A percentile compares a stretch with the other conserved stretches of the same genome.
These are phyloP conservation scores for Xylota segnis DNA, from an alignment of 2,888 invertebrate genomes.

Conservation along the genomic window DNA sequence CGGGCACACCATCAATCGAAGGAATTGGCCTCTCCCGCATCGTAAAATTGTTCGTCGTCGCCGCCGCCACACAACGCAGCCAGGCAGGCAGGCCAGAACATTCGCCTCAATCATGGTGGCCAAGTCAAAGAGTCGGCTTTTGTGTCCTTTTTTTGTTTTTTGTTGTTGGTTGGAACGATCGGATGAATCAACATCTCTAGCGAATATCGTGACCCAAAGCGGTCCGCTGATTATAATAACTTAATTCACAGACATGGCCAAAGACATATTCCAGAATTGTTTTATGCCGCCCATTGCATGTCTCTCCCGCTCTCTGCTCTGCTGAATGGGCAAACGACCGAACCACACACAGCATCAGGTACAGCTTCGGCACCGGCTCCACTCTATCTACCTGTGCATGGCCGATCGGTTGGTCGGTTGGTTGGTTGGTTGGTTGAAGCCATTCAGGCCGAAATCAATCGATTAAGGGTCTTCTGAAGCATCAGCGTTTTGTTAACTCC, in stretches of 20 bases:
- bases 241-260: constrained; percentile 75
- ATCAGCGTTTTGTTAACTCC: constrained; percentile 74
- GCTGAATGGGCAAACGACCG: constrained; percentile 23
- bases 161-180: constrained; percentile 41
- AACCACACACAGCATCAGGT: constrained; percentile 35
- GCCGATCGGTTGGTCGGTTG: not conserved
- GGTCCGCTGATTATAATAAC: constrained; percentile 75
- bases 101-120: constrained; percentile 68
- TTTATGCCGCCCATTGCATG: constrained; percentile 65
- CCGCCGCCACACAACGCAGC: not conserved
- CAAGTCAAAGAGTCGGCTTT: constrained; percentile 49
- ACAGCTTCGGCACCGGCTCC: constrained; percentile 39
- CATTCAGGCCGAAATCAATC: constrained; percentile 74
- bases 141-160: constrained; percentile 53
- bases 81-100: constrained; percentile 29
- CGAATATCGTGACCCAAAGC: constrained; percentile 76
- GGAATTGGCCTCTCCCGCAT: constrained; percentile 20
- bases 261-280: constrained; percentile 72
- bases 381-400: constrained; percentile 68
- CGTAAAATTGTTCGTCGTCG: constrained; percentile 1
- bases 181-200: constrained; percentile 62
- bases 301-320: constrained; percentile 1
- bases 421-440: constrained; percentile 10
- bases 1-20: constrained; percentile 27
- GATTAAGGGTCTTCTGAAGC: constrained; percentile 66